Evolutionary conservation across 1,140 invertebrate genomes (phyloP), one percentile per base, ranked within the genome.

Genomic region (Triops cancriformis): DNA sequence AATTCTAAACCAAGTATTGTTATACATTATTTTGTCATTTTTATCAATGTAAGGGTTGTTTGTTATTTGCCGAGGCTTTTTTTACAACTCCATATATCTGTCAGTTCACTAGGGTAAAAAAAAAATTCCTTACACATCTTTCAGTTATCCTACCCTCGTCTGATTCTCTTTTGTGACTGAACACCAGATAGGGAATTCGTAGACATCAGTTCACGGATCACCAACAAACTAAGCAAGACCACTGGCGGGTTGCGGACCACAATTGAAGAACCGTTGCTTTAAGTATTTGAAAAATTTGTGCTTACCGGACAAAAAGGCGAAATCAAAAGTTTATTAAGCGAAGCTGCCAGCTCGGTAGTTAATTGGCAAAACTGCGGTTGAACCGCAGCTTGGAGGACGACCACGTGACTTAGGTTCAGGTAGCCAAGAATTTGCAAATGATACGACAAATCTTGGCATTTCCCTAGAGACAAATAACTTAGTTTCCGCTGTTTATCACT

Each of bases 361-460:
- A 64, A 0, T 64, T 64, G 51, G 51, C 51, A 64, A 23, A 64
- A 64, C 18, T 9, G 14, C 18, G 51, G 51, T 23, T 64, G 51
- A 23, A 64, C 23, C 18, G 51, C 5, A 18, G 51, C 51, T 64
- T 64, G 51, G 6, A 64, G 14, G 51, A 64, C 14, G 51, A 1
- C 51, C 51, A 64, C 51, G 51, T 64, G 51, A 64, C 51, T 64
- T 23, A 12, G 51, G 51, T 64, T 64, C 51, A 64, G 23, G 51
- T 64, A 64, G 51, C 23, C 51, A 23, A 64, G 51, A 64, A 64
- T 64, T 64, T 64, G 51, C 51, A 64, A 64, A 64, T 64, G 51
- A 64, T 64, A 64, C 5, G 51, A 18, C 51, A 23, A 6, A 23
- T 23, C 51, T 18, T n/a, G 51, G 23, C 51, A 64, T 64, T 64